These are phyloP conservation scores for Drosophila kepulauana DNA, from an alignment of 1,140 invertebrate species.

Conservation along the genomic window DNA sequence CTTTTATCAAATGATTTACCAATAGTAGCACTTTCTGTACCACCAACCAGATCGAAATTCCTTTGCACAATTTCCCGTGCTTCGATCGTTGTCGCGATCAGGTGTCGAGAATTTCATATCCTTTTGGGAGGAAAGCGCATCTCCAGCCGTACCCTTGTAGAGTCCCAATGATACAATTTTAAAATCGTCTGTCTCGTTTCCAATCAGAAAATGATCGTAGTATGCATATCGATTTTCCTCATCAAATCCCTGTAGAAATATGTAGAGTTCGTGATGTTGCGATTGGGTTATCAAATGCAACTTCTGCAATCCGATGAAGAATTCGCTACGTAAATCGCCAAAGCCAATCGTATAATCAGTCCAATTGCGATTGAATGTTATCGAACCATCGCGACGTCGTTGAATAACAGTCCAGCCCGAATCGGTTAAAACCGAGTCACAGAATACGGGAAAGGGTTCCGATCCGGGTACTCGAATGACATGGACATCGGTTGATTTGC, in stretches of 20 bases:
- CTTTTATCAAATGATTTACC: background rate
- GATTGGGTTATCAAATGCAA: conserved; percentile 25
- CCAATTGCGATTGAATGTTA: conserved; percentile 32
- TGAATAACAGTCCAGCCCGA: conserved; percentile 23
- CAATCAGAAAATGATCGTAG: conserved; percentile 30
- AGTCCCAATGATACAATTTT: conserved; percentile 11
- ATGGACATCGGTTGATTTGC: conserved; percentile 20
- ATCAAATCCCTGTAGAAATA: conserved; percentile 22
- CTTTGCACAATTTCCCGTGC: conserved; percentile 10
- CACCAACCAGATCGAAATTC: conserved; percentile 33
- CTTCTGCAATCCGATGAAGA: conserved; percentile 41
- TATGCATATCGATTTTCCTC: conserved; percentile 6
- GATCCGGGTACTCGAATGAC: background rate
- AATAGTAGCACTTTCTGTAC: conserved; percentile 32
- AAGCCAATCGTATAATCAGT: conserved; percentile 22
- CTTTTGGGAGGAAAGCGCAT: conserved; percentile 10
- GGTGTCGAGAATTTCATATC: conserved; percentile 28
- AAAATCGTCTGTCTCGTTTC: conserved; percentile 3
- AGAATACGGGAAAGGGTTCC: conserved; percentile 18
- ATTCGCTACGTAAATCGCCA: conserved; percentile 33
- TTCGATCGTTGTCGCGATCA: conserved; percentile 19
- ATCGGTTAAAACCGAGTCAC: conserved; percentile 4
- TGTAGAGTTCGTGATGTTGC: conserved; percentile 28
- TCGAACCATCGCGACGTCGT: conserved; percentile 15
- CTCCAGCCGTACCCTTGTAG: conserved; percentile 25